Conservation (phyloP, 2,888 invertebrate genomes). For the Troides aeacus region DNA sequence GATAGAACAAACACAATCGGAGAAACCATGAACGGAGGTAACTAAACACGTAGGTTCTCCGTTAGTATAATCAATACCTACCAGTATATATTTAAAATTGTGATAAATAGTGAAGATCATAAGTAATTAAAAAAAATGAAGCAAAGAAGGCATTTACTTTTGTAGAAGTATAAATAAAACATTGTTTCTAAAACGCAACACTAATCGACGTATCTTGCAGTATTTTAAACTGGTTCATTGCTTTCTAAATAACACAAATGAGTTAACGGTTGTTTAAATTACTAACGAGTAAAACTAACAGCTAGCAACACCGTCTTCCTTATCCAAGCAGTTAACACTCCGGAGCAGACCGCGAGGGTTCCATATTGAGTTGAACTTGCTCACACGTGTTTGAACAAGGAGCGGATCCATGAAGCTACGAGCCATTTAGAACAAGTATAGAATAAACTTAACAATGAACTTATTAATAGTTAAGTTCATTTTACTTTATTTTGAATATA, state of each 20-base stretch:
- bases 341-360: constrained; percentile 49
- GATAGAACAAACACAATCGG: background rate
- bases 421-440: background rate
- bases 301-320: constrained; percentile 21
- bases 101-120: too few relatives aligned
- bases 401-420: constrained; percentile 25
- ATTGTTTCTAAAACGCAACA: background rate
- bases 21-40: too few relatives aligned
- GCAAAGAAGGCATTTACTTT: too few relatives aligned
- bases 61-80: too few relatives aligned
- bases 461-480: too few relatives aligned
- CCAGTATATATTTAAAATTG: too few relatives aligned
- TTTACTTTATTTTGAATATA: too few relatives aligned
- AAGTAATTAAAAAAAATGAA: too few relatives aligned
- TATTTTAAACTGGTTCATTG: background rate
- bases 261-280: constrained; percentile 15
- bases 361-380: constrained; percentile 56
- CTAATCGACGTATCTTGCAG: background rate
- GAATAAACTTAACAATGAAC: background rate
- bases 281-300: constrained; percentile 24
- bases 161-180: background rate
- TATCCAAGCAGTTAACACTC: constrained; percentile 45
- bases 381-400: constrained; percentile 53
- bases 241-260: background rate
- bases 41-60: too few relatives aligned